These are phyloP conservation scores for Zosterops pallidus DNA, from an alignment of 2,113 vertebrate species.

Conservation along the genomic window DNA sequence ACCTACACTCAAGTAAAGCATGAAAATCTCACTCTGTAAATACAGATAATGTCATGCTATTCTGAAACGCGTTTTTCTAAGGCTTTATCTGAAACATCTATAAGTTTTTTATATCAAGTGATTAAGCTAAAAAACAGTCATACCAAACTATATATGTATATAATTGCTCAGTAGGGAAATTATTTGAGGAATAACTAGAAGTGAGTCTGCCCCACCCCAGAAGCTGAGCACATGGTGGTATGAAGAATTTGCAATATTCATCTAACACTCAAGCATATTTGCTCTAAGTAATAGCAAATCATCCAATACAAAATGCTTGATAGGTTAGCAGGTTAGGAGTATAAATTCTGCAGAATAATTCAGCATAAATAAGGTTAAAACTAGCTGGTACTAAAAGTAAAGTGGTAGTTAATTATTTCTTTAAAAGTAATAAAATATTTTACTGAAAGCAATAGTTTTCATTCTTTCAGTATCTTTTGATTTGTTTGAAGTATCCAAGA, in stretches of 20 bases:
- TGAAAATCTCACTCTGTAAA: background rate
- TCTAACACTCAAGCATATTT: background rate
- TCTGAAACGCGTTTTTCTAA: background rate
- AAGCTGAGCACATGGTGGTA: background rate
- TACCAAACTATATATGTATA: background rate
- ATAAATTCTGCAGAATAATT: background rate
- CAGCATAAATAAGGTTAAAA: background rate
- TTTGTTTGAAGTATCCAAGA: background rate
- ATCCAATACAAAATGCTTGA: background rate
- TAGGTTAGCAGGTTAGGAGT: background rate
- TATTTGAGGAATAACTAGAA: background rate
- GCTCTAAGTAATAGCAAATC: background rate
- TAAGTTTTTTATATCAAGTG: background rate
- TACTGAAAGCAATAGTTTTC: background rate
- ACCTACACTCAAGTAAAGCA: background rate
- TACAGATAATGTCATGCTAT: background rate
- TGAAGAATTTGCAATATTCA: background rate
- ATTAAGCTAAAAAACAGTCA: background rate
- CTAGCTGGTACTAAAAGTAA: background rate
- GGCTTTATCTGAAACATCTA: background rate
- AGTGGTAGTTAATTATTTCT: background rate
- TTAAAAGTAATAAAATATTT: background rate
- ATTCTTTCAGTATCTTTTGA: background rate
- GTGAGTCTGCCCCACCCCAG: background rate
- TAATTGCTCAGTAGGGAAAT: background rate